Percentiles rank a stretch among this genome's conserved stretches.
Conservation (phyloP, 2,797 vertebrate genomes). For the Scleropages formosus region DNA sequence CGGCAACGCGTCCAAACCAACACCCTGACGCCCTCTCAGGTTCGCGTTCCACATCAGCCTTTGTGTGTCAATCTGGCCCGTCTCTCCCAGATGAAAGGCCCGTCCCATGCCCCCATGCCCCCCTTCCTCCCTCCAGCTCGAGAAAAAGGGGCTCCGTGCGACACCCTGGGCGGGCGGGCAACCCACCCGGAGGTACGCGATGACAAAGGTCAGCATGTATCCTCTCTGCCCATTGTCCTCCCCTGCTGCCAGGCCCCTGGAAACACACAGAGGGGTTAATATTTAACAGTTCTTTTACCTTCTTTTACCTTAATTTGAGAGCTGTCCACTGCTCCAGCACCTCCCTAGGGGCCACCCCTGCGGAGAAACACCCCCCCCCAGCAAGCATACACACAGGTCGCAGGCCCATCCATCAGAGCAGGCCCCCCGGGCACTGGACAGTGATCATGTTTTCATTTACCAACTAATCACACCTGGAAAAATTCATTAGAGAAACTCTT, state of each 20-base stretch:
- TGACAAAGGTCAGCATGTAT: slow-evolving; percentile 98
- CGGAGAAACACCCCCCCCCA: slow-evolving; percentile 49
- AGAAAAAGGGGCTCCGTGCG: slow-evolving; percentile 39
- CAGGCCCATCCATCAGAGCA: slow-evolving; percentile 68
- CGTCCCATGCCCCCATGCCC: slow-evolving; percentile 19
- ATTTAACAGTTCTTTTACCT: slow-evolving; percentile 63
- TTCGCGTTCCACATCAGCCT: neutral
- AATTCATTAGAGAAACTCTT: slow-evolving; percentile 70
- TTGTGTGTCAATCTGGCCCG: slow-evolving; percentile 35
- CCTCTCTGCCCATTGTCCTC: slow-evolving; percentile 99
- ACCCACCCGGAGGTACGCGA: slow-evolving; percentile 97
- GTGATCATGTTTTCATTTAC: slow-evolving; percentile 71
- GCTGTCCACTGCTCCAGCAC: slow-evolving; percentile 47
- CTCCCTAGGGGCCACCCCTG: slow-evolving; percentile 60
- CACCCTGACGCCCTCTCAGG: neutral
- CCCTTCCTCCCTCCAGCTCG: slow-evolving; percentile 43
- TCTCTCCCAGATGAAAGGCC: slow-evolving; percentile 10
- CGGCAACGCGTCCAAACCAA: slow-evolving; percentile 17
- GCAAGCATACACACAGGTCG: slow-evolving; percentile 55
- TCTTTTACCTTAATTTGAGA: slow-evolving; percentile 38
- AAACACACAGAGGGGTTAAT: slow-evolving; percentile 73
- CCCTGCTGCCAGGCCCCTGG: slow-evolving; percentile 94
- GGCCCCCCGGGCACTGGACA: slow-evolving; percentile 36
- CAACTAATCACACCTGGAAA: slow-evolving; percentile 69
- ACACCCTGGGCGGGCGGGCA: slow-evolving; percentile 39